Evolutionary conservation across 2,113 vertebrate species (phyloP).

Genomic region (human (Homo sapiens)): GRCh38 chr2:163471501-163472000

Average conservation of each 20-base stretch:
- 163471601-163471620: not conserved
- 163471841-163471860: not conserved
- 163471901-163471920: not conserved
- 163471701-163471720: not conserved
- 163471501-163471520: not conserved
- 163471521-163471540: slow-evolving; percentile 3
- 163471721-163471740: not conserved
- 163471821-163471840: not conserved
- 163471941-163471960: not conserved
- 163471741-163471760: not conserved
- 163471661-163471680: not conserved
- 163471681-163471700: not conserved
- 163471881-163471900: not conserved
- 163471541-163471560: not conserved
- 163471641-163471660: not conserved
- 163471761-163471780: slow-evolving; percentile 1
- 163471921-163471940: not conserved
- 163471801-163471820: not conserved
- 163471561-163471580: not conserved
- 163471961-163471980: not conserved
- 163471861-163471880: not conserved
- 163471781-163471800: not conserved
- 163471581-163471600: slow-evolving; percentile 16
- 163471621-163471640: not conserved
- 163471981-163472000: not conserved